Evolutionary conservation across 2,888 invertebrate species (phyloP).

Genomic region (Cataglyphis rosenhaueri): DNA sequence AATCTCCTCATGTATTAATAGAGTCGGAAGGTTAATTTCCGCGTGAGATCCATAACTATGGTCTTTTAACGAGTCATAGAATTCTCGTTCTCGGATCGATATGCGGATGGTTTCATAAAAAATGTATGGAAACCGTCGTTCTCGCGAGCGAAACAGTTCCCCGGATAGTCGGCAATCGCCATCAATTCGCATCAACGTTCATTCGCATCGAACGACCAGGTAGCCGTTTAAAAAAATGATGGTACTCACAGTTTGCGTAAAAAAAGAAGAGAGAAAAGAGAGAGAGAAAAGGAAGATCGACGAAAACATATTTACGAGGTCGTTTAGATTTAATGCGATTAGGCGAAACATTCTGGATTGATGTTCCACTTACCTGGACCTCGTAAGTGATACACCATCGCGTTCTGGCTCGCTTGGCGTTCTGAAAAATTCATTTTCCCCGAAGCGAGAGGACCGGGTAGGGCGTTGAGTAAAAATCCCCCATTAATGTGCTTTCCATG

Average conservation of each 20-base stretch:
- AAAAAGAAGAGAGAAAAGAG: not conserved
- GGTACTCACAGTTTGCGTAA: slow-evolving; percentile 26
- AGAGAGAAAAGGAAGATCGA: not conserved
- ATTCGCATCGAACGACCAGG: not conserved
- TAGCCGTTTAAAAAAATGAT: slow-evolving; percentile 63
- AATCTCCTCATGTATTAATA: not conserved
- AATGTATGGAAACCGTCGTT: slow-evolving; percentile 24
- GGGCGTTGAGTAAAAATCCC: slow-evolving; percentile 49
- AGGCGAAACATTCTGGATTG: slow-evolving; percentile 25
- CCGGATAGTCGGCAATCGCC: slow-evolving; percentile 37
- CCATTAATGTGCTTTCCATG: slow-evolving; percentile 36
- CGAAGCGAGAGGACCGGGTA: slow-evolving; percentile 24
- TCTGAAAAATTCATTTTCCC: slow-evolving; percentile 67
- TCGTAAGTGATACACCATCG: slow-evolving; percentile 3
- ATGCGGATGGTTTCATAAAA: slow-evolving; percentile 38
- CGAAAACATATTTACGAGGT: slow-evolving; percentile 23
- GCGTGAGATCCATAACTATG: slow-evolving; percentile 2
- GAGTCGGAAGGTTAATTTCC: slow-evolving; percentile 22
- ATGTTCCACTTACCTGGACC: not conserved
- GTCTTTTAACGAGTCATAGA: slow-evolving; percentile 25
- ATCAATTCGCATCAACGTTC: slow-evolving; percentile 57
- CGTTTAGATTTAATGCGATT: slow-evolving; percentile 43
- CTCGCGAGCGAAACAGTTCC: slow-evolving; percentile 51
- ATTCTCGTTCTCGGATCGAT: slow-evolving; percentile 28
- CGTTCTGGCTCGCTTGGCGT: not conserved